Conservation (phyloP, 2,113 vertebrate genomes). For the Atlantisia rogersi region DNA sequence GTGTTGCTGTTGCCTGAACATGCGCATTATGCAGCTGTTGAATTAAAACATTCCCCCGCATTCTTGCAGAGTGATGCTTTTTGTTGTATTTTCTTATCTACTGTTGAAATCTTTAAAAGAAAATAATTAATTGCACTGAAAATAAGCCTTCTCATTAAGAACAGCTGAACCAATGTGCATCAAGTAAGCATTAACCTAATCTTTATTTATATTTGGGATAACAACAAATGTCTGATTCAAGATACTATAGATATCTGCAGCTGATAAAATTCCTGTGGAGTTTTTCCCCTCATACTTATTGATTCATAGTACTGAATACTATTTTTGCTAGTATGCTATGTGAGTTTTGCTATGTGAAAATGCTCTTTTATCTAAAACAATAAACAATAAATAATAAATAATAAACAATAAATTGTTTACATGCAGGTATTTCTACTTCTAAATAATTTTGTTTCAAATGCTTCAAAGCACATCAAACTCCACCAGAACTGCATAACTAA, state of each 20-base stretch:
- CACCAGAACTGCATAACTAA: not conserved
- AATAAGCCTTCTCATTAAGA: not conserved
- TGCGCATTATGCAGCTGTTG: not conserved
- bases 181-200: not conserved
- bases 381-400: not conserved
- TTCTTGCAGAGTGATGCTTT: not conserved
- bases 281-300: not conserved
- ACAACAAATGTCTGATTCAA: not conserved
- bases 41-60: not conserved
- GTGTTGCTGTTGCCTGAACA: conserved; percentile 38
- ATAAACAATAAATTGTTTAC: not conserved
- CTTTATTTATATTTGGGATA: not conserved
- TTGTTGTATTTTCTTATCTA: not conserved
- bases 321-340: not conserved
- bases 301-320: not conserved
- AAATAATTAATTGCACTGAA: not conserved
- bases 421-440: not conserved
- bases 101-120: not conserved
- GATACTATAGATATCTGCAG: not conserved
- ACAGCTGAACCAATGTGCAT: not conserved
- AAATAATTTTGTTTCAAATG: not conserved
- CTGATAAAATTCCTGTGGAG: not conserved
- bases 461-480: not conserved
- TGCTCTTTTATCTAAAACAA: not conserved
- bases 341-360: not conserved